phyloP scores from a whole-genome alignment of 2,888 invertebrate genomes.

The Plagiodera versicolora region DNA sequence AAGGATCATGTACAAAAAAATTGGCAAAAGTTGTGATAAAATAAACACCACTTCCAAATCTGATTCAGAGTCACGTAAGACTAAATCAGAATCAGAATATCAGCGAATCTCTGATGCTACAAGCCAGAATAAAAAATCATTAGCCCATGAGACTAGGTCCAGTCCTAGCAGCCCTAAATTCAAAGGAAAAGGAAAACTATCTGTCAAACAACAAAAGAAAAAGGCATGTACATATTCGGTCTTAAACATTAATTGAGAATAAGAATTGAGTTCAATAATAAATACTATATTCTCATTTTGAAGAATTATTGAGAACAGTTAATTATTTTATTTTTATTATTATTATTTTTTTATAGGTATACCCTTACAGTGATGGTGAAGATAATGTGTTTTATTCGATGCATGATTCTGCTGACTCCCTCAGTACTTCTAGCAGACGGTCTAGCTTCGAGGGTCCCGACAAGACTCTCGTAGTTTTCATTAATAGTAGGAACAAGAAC shows the following conservation, averaged over 20 bases:
- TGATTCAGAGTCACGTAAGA: conserved; percentile 43
- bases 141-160: conserved; percentile 56
- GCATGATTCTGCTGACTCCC: conserved; percentile 60
- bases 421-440: conserved; percentile 60
- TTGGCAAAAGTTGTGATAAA: conserved; percentile 55
- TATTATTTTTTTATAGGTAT: conserved; percentile 50
- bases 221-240: conserved; percentile 34
- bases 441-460: conserved; percentile 57
- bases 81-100: conserved; percentile 57
- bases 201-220: conserved; percentile 39
- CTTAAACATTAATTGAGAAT: too few species aligned
- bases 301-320: too few species aligned
- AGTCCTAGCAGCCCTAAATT: conserved; percentile 52
- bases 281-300: too few species aligned
- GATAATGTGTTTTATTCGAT: conserved; percentile 59
- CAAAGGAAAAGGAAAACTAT: conserved; percentile 47
- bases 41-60: conserved; percentile 47
- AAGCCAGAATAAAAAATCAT: conserved; percentile 57
- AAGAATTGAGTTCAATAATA: too few species aligned
- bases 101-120: conserved; percentile 62
- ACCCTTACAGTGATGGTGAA: conserved; percentile 62
- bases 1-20: conserved; percentile 53
- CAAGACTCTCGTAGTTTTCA: conserved; percentile 60
- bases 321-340: background rate
- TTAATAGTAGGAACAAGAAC: conserved; percentile 51